Percentiles rank a stretch among this genome's conserved stretches.
Conservation (phyloP, 2,888 invertebrate genomes). For the Resseliella maxima region DNA sequence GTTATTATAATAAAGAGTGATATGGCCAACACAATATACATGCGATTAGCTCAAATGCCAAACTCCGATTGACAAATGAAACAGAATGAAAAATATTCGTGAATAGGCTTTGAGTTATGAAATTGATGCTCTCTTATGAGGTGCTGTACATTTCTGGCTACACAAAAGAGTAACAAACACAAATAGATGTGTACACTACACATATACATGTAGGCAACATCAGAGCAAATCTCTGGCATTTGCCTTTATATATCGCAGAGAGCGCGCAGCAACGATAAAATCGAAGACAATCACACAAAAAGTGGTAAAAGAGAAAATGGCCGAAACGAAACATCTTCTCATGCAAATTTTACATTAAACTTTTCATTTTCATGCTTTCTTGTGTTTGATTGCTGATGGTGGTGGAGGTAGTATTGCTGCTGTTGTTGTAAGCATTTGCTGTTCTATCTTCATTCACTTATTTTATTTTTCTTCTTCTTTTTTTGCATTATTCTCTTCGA, state of each 20-base stretch:
- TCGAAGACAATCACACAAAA: conserved; percentile 30
- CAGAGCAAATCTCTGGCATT: too few species aligned
- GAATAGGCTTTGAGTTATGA: neutral
- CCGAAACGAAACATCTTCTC: conserved; percentile 23
- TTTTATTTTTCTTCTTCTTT: too few species aligned
- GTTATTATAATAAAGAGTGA: neutral
- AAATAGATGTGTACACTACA: neutral
- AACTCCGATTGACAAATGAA: neutral
- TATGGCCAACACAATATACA: neutral
- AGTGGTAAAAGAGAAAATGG: conserved; percentile 37
- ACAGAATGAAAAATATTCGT: neutral
- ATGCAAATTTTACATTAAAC: neutral
- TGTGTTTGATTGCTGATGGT: too few species aligned
- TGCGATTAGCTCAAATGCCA: neutral
- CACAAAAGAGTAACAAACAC: neutral
- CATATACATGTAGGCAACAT: too few species aligned
- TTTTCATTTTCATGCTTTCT: neutral
- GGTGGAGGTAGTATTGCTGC: too few species aligned
- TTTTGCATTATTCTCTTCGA: neutral
- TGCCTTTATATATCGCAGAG: too few species aligned
- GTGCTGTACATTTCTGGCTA: neutral
- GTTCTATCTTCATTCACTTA: too few species aligned
- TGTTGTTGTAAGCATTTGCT: too few species aligned
- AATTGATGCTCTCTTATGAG: neutral
- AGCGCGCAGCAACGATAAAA: conserved; percentile 16